Conservation (phyloP, 2,113 vertebrate genomes). For the Macquaria ambigua region DNA sequence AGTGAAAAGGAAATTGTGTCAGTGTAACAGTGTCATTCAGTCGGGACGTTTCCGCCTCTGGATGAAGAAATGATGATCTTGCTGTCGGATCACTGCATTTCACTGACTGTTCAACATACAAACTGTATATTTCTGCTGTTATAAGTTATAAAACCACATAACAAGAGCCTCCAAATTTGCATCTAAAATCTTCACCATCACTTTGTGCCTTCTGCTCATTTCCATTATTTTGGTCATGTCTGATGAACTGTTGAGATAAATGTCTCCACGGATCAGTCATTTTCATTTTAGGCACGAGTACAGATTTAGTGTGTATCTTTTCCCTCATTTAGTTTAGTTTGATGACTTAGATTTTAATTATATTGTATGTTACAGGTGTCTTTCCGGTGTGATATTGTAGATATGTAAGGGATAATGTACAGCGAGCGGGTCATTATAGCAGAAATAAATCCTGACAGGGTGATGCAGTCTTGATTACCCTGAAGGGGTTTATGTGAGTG, state of each 20-base stretch:
- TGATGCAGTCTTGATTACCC: too few species aligned
- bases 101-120: neutral
- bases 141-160: neutral
- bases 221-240: neutral
- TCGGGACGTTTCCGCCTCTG: neutral
- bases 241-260: neutral
- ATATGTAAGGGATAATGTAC: neutral
- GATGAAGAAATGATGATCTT: neutral
- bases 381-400: slow-evolving; percentile 22
- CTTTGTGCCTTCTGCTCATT: neutral
- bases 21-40: neutral
- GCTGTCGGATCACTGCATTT: neutral
- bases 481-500: neutral
- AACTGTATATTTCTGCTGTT: slow-evolving; percentile 1
- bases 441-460: too few species aligned
- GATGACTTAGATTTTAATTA: neutral
- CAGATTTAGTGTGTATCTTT: neutral
- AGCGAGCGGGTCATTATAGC: too few species aligned
- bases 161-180: neutral
- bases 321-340: neutral
- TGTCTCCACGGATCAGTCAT: neutral
- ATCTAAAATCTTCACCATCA: neutral
- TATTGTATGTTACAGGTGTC: neutral
- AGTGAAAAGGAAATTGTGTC: neutral
- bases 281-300: neutral